Evolutionary conservation across 1,140 invertebrate species (phyloP), one percentile per base, ranked within the genome.

Genomic region (Camponotus floridanus): DNA sequence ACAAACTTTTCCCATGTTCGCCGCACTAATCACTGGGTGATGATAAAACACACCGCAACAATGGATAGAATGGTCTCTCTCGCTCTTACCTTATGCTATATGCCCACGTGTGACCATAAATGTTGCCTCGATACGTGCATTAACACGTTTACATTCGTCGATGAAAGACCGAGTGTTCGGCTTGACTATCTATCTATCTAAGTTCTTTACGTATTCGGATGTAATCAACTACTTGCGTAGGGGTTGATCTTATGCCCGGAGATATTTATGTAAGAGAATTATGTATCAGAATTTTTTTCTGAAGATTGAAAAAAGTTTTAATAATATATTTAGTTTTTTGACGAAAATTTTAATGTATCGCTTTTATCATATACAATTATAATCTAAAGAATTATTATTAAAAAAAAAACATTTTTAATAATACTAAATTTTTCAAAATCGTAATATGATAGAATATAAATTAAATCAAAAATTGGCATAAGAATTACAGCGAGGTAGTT

Each of bases 21-120:
- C 26, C 21, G 11, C 86, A n/a, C 67, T 88, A 81, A 88, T 86
- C 84, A 64, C 31, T 33, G 48, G 70, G 39, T 51, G 87, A 88
- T 51, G 87, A 88, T 81, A 88, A 76, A 86, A 45, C 42, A 55
- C 48, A 13, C 18, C 15, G 42, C 26, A 13, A 59, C 57, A 57
- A 48, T 33, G 48, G 36, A 76, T 7, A 78, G 68, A 83, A 83
- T 74, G 39, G 79, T 11, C 67, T 45, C 51, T 2, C 36, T 39
- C 39, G 73, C 39, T 80, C 31, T 57, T 36, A 26, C 36, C 21
- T 57, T 55, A 26, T 42, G 39, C 42, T 42, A 18, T 57, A 48
- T n/a, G 7, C 36, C 55, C 9, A 4, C 33, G 39, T 26, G 18
- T 4, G 31, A 13, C 6, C 39, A 36, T 74, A 83, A 83, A 83